Percentiles rank a stretch among this genome's conserved stretches.
phyloP scores from a whole-genome alignment of 2,113 vertebrate species.

The Cephalopterus ornatus region DNA sequence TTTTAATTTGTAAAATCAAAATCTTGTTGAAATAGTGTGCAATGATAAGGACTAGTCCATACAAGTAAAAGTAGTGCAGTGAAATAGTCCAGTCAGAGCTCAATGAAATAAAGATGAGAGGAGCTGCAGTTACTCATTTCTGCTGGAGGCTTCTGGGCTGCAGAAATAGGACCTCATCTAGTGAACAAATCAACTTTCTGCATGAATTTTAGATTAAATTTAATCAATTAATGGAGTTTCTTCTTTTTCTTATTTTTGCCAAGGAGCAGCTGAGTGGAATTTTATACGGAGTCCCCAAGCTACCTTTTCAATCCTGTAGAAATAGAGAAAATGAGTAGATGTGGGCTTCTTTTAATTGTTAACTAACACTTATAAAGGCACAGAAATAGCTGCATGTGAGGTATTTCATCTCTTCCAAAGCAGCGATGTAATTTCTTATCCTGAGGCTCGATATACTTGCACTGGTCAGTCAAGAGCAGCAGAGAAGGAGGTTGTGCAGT shows the following conservation, averaged over 20 bases:
- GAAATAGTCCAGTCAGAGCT: neutral
- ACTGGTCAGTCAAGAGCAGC: neutral
- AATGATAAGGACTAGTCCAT: neutral
- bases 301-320: neutral
- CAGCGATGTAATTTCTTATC: neutral
- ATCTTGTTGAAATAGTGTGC: neutral
- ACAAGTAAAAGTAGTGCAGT: neutral
- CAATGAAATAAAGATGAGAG: slow-evolving; percentile 50
- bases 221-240: neutral
- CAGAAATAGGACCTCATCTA: neutral
- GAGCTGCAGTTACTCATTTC: neutral
- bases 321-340: neutral
- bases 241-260: neutral
- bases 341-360: neutral
- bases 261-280: neutral
- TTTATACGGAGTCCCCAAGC: neutral
- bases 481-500: neutral
- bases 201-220: slow-evolving; percentile 38
- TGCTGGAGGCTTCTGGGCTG: neutral
- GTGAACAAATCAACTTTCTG: neutral
- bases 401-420: neutral
- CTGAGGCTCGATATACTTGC: neutral
- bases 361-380: neutral
- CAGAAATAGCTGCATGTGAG: neutral
- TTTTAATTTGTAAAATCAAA: neutral